Conservation (phyloP, 2,113 vertebrate genomes). For the Myotis davidii region DNA sequence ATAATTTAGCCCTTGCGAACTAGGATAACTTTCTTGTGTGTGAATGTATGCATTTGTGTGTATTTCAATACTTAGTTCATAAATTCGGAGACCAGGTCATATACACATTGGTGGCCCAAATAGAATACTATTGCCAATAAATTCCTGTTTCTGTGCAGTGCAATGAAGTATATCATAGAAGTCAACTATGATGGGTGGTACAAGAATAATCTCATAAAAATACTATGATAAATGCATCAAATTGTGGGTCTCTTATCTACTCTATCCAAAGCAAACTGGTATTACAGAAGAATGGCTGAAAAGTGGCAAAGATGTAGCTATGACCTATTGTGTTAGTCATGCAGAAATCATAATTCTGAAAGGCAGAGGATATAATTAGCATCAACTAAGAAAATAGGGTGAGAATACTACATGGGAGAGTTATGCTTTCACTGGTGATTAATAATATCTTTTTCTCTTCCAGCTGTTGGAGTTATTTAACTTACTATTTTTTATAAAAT, state of each 20-base stretch:
- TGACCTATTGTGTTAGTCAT: background rate
- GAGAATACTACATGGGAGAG: background rate
- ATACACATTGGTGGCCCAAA: background rate
- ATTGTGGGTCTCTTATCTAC: background rate
- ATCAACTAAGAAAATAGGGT: background rate
- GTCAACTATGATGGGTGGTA: background rate
- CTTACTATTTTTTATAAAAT: background rate
- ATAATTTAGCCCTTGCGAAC: background rate
- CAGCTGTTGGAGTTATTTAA: background rate
- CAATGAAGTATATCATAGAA: background rate
- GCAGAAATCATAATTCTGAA: background rate
- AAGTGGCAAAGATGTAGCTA: background rate
- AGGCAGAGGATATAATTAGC: background rate
- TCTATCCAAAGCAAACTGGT: background rate
- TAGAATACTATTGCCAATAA: background rate
- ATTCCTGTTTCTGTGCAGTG: background rate
- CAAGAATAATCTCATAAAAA: constrained; percentile 9
- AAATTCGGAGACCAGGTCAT: background rate
- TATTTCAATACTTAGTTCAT: background rate
- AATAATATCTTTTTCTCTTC: background rate
- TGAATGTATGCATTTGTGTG: background rate
- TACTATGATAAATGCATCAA: background rate
- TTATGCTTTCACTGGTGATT: background rate
- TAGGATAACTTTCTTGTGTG: background rate
- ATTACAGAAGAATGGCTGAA: background rate